These are phyloP conservation scores for Lepidonotus clava DNA, from an alignment of 2,888 invertebrate genomes.

Conservation along the genomic window DNA sequence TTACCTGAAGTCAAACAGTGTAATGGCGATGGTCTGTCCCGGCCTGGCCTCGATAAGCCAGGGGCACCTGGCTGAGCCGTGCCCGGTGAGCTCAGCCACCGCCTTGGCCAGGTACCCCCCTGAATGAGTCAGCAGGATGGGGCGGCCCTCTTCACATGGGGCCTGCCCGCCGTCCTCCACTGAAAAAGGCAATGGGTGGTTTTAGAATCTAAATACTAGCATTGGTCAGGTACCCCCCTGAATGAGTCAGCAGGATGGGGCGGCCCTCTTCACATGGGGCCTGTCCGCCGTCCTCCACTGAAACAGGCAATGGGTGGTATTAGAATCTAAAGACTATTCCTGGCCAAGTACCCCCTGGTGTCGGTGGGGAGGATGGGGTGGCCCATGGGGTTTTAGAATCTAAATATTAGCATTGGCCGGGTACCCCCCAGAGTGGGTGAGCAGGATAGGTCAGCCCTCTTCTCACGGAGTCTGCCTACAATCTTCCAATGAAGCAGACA, in stretches of 20 bases:
- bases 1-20: conserved; percentile 49
- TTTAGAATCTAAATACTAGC: not conserved
- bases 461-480: not conserved
- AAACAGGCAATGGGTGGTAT: no score
- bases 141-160: conserved; percentile 5
- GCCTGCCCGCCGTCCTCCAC: not conserved
- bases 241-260: not conserved
- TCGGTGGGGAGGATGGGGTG: not conserved
- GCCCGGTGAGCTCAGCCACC: conserved; percentile 23
- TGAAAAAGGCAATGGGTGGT: no score
- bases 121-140: not conserved
- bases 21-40: conserved; percentile 49
- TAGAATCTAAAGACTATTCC: no score
- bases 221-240: conserved; percentile 55
- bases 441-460: conserved; percentile 18
- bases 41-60: conserved; percentile 58
- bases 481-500: conserved; percentile 39
- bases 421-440: conserved; percentile 33
- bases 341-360: conserved; percentile 52
- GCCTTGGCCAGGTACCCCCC: conserved; percentile 55
- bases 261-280: conserved; percentile 3
- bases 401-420: conserved; percentile 28
- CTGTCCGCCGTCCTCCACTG: conserved; percentile 16
- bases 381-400: no score
- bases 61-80: conserved; percentile 57